Evolutionary conservation across 2,113 vertebrate genomes (phyloP).

Genomic region (Drymodes brunneopygia): DNA sequence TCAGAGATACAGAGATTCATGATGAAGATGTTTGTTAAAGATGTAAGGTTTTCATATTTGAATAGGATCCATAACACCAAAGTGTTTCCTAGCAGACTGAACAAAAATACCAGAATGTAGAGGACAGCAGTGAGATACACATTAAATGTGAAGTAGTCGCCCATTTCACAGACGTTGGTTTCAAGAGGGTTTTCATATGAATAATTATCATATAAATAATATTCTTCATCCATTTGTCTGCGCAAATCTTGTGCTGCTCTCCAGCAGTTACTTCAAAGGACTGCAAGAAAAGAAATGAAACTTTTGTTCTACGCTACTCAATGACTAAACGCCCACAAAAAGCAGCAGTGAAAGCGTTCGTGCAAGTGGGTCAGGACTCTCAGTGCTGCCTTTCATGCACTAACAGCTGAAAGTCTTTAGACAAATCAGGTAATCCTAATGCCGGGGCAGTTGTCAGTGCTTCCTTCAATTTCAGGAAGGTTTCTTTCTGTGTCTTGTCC

Average conservation of each 20-base stretch:
- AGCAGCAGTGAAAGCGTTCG: conserved; percentile 63
- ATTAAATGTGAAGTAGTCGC: conserved; percentile 2
- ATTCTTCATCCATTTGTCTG: conserved; percentile 21
- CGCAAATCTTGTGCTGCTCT: neutral
- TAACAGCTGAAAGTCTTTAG: no score
- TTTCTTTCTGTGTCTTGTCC: no score
- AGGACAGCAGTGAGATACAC: conserved; percentile 64
- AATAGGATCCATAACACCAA: conserved; percentile 83
- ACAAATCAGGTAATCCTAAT: no score
- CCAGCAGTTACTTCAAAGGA: neutral
- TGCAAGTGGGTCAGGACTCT: no score
- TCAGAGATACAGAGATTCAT: conserved; percentile 89
- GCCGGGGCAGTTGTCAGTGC: no score
- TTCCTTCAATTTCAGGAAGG: no score
- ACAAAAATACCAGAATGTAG: conserved; percentile 74
- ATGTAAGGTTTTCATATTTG: conserved; percentile 84
- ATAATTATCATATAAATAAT: neutral
- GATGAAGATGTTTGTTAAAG: conserved; percentile 85
- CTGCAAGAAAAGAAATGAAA: neutral
- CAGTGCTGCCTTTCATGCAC: no score
- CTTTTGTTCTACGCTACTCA: neutral
- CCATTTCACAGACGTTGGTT: conserved; percentile 67
- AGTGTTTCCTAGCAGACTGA: conserved; percentile 87
- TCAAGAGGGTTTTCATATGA: neutral
- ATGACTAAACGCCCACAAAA: neutral